Conservation (phyloP, 2,113 vertebrate genomes). For the Xiphophorus couchianus region DNA sequence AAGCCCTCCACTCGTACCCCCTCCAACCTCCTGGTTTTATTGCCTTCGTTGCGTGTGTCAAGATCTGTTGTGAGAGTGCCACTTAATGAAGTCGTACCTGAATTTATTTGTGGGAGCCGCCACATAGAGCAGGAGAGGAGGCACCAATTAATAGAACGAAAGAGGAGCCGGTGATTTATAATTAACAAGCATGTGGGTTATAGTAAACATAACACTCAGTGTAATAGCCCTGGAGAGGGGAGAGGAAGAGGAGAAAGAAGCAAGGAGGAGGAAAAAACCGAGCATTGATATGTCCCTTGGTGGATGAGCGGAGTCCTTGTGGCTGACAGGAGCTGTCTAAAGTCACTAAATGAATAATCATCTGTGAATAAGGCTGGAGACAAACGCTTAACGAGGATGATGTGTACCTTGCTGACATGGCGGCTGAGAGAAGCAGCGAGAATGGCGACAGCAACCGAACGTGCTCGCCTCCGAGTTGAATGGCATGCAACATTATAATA, state of each 20-base stretch:
- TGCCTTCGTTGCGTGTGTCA: slow-evolving; percentile 70
- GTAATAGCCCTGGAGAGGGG: slow-evolving; percentile 86
- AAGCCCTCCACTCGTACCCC: slow-evolving; percentile 3
- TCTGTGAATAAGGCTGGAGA: slow-evolving; percentile 94
- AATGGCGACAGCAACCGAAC: slow-evolving; percentile 56
- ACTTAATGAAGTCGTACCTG: slow-evolving; percentile 93
- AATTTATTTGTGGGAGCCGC: slow-evolving; percentile 86
- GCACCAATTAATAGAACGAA: slow-evolving; percentile 97
- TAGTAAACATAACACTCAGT: slow-evolving; percentile 92
- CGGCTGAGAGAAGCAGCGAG: slow-evolving; percentile 53
- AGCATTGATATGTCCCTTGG: slow-evolving; percentile 94
- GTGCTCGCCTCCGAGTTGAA: slow-evolving; percentile 55
- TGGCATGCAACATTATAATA: slow-evolving; percentile 55
- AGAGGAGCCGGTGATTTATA: slow-evolving; percentile 96
- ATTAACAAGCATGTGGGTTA: slow-evolving; percentile 96
- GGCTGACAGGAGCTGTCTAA: slow-evolving; percentile 97
- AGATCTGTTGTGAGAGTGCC: slow-evolving; percentile 76
- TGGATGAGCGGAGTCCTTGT: slow-evolving; percentile 97
- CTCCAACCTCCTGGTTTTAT: slow-evolving; percentile 54
- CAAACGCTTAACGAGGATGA: slow-evolving; percentile 97
- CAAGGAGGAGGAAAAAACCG: slow-evolving; percentile 86
- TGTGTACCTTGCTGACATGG: slow-evolving; percentile 91
- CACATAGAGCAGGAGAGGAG: slow-evolving; percentile 81
- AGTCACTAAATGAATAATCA: slow-evolving; percentile 99
- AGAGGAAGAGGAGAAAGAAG: slow-evolving; percentile 73